Percentiles rank a stretch among this genome's conserved stretches.
Evolutionary conservation across 2,797 vertebrate genomes (phyloP).

Genomic region (Sebastes minor): DNA sequence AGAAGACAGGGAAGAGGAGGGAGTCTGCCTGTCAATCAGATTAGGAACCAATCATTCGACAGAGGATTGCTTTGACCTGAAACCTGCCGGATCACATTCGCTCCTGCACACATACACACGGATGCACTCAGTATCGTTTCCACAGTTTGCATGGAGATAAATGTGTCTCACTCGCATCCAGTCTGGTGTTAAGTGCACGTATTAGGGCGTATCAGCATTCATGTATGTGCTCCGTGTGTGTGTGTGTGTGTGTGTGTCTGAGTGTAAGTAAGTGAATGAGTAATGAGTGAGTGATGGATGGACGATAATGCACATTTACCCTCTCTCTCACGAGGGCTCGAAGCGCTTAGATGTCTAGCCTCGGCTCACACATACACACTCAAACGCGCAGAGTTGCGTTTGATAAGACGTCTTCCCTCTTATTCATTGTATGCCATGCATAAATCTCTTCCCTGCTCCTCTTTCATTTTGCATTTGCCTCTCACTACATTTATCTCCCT

Average conservation of each 20-base stretch:
- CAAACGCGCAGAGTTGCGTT: conserved; percentile 21
- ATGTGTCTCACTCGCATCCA: conserved; percentile 77
- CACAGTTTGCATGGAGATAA: conserved; percentile 77
- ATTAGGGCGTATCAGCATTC: conserved; percentile 74
- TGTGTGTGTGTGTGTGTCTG: conserved; percentile 50
- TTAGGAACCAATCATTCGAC: conserved; percentile 80
- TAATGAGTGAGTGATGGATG: conserved; percentile 79
- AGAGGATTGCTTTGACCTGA: conserved; percentile 77
- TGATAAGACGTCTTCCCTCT: conserved; percentile 35
- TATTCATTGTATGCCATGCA: conserved; percentile 1
- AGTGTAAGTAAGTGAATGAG: conserved; percentile 78
- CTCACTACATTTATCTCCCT: conserved; percentile 34
- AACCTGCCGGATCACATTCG: conserved; percentile 66
- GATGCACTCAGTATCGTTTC: conserved; percentile 72
- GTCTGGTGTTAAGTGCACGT: conserved; percentile 79
- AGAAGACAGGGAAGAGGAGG: conserved; percentile 51
- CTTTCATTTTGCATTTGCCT: conserved; percentile 25
- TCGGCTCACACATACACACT: conserved; percentile 30
- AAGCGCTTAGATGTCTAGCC: conserved; percentile 63
- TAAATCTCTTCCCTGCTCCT: conserved; percentile 26
- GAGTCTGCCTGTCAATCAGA: conserved; percentile 78
- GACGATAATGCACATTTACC: conserved; percentile 77
- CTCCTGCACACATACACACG: conserved; percentile 40
- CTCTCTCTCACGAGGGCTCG: conserved; percentile 61
- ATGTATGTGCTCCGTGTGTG: conserved; percentile 54